These are phyloP conservation scores for Euwallacea fornicatus DNA, from an alignment of 1,140 invertebrate species.

Conservation along the genomic window DNA sequence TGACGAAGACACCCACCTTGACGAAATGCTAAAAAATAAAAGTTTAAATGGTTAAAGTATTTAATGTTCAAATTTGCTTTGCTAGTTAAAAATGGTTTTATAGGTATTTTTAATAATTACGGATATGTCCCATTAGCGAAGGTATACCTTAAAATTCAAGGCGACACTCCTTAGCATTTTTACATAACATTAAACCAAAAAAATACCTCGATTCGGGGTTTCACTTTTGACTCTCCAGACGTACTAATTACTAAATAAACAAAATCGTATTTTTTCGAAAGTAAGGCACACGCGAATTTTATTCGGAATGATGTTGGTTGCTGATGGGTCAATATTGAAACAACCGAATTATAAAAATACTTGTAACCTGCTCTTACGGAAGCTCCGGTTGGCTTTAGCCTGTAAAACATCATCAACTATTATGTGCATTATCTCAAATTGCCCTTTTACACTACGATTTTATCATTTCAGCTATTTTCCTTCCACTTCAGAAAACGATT, in stretches of 20 bases:
- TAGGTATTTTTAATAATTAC: constrained; percentile 6
- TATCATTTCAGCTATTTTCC: no score
- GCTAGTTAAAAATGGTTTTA: no score
- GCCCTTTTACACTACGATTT: no score
- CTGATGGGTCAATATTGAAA: constrained; percentile 34
- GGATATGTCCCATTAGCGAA: constrained; percentile 3
- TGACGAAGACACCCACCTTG: no score
- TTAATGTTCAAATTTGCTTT: background rate
- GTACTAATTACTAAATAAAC: constrained; percentile 34
- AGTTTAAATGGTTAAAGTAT: no score
- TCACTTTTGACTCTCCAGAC: constrained; percentile 33
- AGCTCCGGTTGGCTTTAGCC: no score
- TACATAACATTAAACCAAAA: constrained; percentile 18
- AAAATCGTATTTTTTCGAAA: constrained; percentile 24
- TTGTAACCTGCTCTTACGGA: no score
- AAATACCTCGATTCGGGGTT: constrained; percentile 2
- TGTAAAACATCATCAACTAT: no score
- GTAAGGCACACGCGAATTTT: constrained; percentile 14
- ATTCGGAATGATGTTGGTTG: constrained; percentile 19
- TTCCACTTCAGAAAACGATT: no score
- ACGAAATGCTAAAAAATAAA: no score
- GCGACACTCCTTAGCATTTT: constrained; percentile 20
- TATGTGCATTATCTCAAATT: no score
- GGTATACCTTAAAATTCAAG: constrained; percentile 14
- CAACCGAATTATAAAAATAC: constrained; percentile 37